These are phyloP conservation scores for Heptranchias perlo DNA, from an alignment of 2,113 vertebrate species.

Conservation along the genomic window DNA sequence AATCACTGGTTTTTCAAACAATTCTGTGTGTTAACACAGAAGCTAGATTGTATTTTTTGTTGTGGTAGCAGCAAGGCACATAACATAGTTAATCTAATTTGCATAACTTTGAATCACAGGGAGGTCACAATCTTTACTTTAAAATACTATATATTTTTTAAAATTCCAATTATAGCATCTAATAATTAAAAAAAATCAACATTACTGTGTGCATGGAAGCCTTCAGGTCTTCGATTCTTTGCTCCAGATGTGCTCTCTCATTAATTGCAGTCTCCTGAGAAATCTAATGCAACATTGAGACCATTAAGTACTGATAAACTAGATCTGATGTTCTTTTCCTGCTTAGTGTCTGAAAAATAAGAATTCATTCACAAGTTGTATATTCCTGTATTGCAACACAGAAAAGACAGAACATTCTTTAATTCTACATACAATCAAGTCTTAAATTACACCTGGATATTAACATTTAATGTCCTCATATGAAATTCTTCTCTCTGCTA, in stretches of 20 bases:
- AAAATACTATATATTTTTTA: not conserved
- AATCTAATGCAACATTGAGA: constrained; percentile 56
- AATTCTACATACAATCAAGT: not conserved
- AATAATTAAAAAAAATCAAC: not conserved
- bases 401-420: not conserved
- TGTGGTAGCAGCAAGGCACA: not conserved
- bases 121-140: not conserved
- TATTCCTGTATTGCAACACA: not conserved
- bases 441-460: not conserved
- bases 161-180: not conserved
- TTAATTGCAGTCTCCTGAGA: constrained; percentile 65
- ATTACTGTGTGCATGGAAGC: constrained; percentile 60
- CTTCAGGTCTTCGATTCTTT: constrained; percentile 69
- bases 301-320: not conserved
- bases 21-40: not conserved
- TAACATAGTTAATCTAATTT: not conserved
- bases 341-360: not conserved
- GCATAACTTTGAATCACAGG: not conserved
- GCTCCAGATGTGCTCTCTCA: constrained; percentile 68
- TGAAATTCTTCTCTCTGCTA: not conserved
- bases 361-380: not conserved
- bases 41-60: not conserved
- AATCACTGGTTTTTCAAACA: not conserved
- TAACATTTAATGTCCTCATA: not conserved
- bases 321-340: not conserved